A percentile compares a stretch with the other conserved stretches of the same genome.
phyloP scores from a whole-genome alignment of 1,140 invertebrate species.

The Cydia amplana region DNA sequence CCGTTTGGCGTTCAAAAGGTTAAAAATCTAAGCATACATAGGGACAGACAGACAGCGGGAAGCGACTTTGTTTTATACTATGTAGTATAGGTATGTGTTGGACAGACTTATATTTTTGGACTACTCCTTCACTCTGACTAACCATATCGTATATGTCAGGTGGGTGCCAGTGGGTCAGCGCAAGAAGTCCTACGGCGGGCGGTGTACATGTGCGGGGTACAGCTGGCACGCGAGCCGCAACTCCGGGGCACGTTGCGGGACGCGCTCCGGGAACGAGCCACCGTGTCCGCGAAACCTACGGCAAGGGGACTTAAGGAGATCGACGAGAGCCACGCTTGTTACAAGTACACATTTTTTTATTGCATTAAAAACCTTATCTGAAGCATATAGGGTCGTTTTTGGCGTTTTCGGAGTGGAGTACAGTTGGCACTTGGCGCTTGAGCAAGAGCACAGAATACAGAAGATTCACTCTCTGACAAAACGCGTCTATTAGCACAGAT shows the following conservation, averaged over 20 bases:
- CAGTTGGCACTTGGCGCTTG: too few species aligned
- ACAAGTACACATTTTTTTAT: constrained; percentile 68
- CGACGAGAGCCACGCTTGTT: constrained; percentile 95
- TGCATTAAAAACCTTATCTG: background rate
- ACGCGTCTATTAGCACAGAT: too few species aligned
- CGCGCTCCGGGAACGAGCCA: constrained; percentile 94
- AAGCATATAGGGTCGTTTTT: background rate
- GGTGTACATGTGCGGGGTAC: constrained; percentile 96
- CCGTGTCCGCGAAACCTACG: constrained; percentile 90
- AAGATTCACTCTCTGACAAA: too few species aligned
- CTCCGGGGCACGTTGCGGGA: constrained; percentile 92
- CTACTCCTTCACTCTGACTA: too few species aligned
- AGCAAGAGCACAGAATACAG: too few species aligned
- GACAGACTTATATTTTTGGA: too few species aligned
- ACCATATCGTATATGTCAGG: constrained; percentile 36
- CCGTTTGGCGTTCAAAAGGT: too few species aligned
- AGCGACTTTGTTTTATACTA: too few species aligned
- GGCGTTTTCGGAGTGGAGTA: too few species aligned
- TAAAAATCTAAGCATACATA: too few species aligned
- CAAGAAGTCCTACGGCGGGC: constrained; percentile 93
- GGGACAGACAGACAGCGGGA: too few species aligned
- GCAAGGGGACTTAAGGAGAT: constrained; percentile 96
- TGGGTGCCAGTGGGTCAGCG: constrained; percentile 62
- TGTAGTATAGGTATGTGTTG: too few species aligned
- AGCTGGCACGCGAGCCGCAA: constrained; percentile 94